Conservation (phyloP, 2,888 invertebrate genomes). For the Tetramorium bicarinatum region DNA sequence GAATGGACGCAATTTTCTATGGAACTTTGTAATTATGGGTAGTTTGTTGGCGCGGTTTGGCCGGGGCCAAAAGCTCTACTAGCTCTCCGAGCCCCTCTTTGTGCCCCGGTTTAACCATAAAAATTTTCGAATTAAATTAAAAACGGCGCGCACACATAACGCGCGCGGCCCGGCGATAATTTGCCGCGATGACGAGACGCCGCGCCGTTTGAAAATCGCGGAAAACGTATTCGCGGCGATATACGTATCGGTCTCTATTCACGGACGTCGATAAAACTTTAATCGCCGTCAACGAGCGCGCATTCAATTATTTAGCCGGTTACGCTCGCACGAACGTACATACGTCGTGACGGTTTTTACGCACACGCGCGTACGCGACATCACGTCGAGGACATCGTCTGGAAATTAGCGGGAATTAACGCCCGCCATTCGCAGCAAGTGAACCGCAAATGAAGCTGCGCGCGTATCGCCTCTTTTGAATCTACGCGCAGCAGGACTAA, state of each 20-base stretch:
- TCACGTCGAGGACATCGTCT: constrained; percentile 22
- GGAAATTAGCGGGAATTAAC: constrained; percentile 37
- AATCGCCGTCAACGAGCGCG: constrained; percentile 52
- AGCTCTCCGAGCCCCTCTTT: constrained; percentile 70
- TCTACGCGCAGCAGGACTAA: neutral
- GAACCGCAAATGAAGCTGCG: neutral
- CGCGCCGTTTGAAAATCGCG: constrained; percentile 44
- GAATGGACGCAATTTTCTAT: constrained; percentile 86
- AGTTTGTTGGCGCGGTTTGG: constrained; percentile 83
- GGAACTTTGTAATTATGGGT: constrained; percentile 86
- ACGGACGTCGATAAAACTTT: constrained; percentile 55
- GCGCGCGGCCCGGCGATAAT: constrained; percentile 29
- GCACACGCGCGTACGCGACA: neutral
- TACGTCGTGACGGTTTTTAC: constrained; percentile 30
- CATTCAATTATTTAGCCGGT: constrained; percentile 51
- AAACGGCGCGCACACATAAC: constrained; percentile 66
- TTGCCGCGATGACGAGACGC: constrained; percentile 40
- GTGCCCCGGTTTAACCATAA: constrained; percentile 79
- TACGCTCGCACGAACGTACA: constrained; percentile 24
- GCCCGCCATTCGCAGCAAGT: neutral
- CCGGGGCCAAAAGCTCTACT: constrained; percentile 59
- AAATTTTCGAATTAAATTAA: constrained; percentile 84
- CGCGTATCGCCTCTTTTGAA: constrained; percentile 14
- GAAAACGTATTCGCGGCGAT: constrained; percentile 38
- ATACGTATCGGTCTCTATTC: constrained; percentile 44